Evolutionary conservation across 1,140 invertebrate genomes (phyloP).

Genomic region (Manduca sexta): DNA sequence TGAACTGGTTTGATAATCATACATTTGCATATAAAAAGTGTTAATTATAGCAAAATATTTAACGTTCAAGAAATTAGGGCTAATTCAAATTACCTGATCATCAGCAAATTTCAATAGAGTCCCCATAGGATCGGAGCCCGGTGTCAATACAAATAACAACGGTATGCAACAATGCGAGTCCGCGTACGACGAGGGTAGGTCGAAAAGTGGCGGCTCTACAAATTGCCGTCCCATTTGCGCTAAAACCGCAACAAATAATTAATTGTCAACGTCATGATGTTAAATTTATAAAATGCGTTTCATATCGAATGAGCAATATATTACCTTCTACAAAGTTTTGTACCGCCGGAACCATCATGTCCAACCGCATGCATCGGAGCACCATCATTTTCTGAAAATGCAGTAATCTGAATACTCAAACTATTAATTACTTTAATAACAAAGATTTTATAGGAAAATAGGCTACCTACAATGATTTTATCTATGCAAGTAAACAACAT

Average conservation of each 20-base stretch:
- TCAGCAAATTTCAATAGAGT: constrained; percentile 91
- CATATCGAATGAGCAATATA: constrained; percentile 9
- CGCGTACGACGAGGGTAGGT: constrained; percentile 85
- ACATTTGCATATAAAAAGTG: too few relatives aligned
- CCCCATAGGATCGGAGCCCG: constrained; percentile 93
- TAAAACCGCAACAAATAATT: constrained; percentile 18
- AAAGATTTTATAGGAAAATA: neutral
- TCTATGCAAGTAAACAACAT: neutral
- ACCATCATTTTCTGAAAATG: constrained; percentile 85
- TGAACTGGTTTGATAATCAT: too few relatives aligned
- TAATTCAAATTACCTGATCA: constrained; percentile 80
- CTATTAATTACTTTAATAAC: neutral
- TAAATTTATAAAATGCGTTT: constrained; percentile 1
- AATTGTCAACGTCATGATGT: neutral
- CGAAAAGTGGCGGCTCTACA: constrained; percentile 91
- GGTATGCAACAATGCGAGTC: constrained; percentile 91
- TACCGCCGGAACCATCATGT: constrained; percentile 91
- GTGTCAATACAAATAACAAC: constrained; percentile 92
- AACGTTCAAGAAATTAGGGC: too few relatives aligned
- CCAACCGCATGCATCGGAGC: constrained; percentile 87
- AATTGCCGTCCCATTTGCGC: constrained; percentile 82
- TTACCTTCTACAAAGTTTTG: constrained; percentile 83
- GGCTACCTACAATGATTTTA: neutral
- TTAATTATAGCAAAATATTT: too few relatives aligned
- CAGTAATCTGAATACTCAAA: constrained; percentile 3